These are phyloP conservation scores for Oplegnathus fasciatus DNA, from an alignment of 2,113 vertebrate species.

Conservation along the genomic window DNA sequence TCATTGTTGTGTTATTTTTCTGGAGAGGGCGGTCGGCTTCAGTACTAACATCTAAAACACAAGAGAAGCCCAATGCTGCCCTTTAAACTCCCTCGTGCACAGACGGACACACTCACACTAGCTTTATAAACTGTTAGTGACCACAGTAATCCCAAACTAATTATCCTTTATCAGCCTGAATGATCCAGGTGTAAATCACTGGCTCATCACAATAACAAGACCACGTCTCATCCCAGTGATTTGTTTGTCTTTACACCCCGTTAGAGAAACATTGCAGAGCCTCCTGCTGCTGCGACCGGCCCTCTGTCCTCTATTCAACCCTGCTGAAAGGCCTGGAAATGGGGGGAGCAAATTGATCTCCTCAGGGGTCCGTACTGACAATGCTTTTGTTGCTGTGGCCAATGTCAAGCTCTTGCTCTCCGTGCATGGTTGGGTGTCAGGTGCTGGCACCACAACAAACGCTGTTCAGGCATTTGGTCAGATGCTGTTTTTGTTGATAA, in stretches of 20 bases:
- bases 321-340: constrained; percentile 72
- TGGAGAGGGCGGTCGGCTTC: neutral
- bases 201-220: constrained; percentile 68
- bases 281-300: constrained; percentile 66
- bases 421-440: constrained; percentile 64
- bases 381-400: constrained; percentile 72
- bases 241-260: constrained; percentile 82
- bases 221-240: constrained; percentile 67
- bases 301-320: constrained; percentile 77
- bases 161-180: constrained; percentile 60
- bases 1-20: neutral
- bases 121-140: constrained; percentile 30
- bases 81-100: neutral
- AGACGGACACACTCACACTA: constrained; percentile 4
- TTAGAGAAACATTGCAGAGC: constrained; percentile 75
- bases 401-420: constrained; percentile 70
- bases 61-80: neutral
- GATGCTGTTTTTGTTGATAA: constrained; percentile 57
- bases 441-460: constrained; percentile 69
- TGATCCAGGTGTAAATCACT: constrained; percentile 77
- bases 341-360: constrained; percentile 77
- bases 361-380: constrained; percentile 71
- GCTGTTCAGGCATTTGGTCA: constrained; percentile 53
- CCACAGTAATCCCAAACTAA: constrained; percentile 55
- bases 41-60: neutral